Base-by-base conservation (phyloP, 2,888 invertebrate species). In the Eilema griseolum region DNA sequence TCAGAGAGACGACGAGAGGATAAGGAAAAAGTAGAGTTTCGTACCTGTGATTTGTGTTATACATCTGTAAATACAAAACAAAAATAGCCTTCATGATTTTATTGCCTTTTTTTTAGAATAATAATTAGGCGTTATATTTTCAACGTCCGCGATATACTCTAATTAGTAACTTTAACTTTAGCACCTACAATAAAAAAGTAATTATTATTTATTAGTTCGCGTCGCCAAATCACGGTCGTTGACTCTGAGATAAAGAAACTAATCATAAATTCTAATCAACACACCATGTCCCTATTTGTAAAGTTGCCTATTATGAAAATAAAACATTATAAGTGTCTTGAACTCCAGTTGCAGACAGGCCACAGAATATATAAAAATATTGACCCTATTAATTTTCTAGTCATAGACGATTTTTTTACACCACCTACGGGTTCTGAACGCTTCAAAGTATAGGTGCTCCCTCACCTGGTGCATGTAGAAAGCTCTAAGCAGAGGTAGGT, bases 201-300 rank as follows among this genome's bases (percentile, higher is more conserved):
- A 67, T 70, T 52, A 59, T 62, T 72, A 72, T 70, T 69, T 62
- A 72, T 66, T 24, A 41, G n/a, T 12, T 26, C 20, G 23, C 56
- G 61, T 64, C 59, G 71, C 70, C 70, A 72, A 73, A 72, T 59
- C 16, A 46, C 37, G 74, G 28, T 63, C 69, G 57, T 37, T 70
- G 71, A 76, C 70, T 66, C 67, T 61, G 60, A 75, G 65, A 68
- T 67, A 72, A 78, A 75, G 69, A 72, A 77, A 65, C 72, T 83
- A 74, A 85, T 85, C 73, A 80, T 69, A 77, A 75, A 86, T 86
- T 86, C 86, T 67, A 66, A 73, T 65, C 74, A 75, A 46, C 66
- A 20, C 57, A 67, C 26, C 16, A 72, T 71, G 66, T 71, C 81
- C 83, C 71, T 74, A 73, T 80, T 76, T 61, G 79, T 67, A 72